phyloP scores from a whole-genome alignment of 1,140 invertebrate species.

The Drosophila rufa region DNA sequence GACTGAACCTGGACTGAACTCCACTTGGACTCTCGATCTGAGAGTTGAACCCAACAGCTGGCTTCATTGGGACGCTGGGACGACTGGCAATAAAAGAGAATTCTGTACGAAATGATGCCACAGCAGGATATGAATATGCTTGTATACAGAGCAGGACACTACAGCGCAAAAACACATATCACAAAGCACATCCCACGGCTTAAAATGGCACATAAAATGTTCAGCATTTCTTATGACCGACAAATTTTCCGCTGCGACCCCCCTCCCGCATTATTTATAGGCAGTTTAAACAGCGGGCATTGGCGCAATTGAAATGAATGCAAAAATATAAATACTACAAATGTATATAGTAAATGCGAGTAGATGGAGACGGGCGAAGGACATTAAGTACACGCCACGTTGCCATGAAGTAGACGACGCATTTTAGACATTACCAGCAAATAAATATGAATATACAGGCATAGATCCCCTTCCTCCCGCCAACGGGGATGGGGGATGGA shows the following conservation, averaged over 20 bases:
- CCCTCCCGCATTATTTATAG: constrained; percentile 69
- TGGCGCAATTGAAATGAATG: constrained; percentile 63
- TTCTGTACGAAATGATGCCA: constrained; percentile 31
- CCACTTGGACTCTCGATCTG: constrained; percentile 11
- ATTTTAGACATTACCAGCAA: constrained; percentile 70
- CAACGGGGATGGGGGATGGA: constrained; percentile 6
- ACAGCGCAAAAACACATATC: background rate
- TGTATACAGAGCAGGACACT: constrained; percentile 27
- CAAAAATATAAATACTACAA: constrained; percentile 62
- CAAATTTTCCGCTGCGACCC: constrained; percentile 48
- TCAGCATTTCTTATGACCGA: constrained; percentile 51
- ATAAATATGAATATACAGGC: constrained; percentile 60
- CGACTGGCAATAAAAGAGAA: constrained; percentile 20
- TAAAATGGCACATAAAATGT: constrained; percentile 64
- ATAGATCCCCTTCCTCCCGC: background rate
- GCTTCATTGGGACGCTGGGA: background rate
- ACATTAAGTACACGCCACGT: constrained; percentile 69
- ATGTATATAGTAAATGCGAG: constrained; percentile 16
- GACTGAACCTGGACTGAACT: constrained; percentile 14
- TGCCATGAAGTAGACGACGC: constrained; percentile 65
- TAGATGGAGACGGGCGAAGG: constrained; percentile 5
- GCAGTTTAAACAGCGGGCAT: constrained; percentile 74
- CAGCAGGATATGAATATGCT: constrained; percentile 40
- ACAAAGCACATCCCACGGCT: constrained; percentile 33
- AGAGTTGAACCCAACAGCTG: background rate